phyloP scores from a whole-genome alignment of 2,113 vertebrate genomes.

The Spermophilus dauricus region DNA sequence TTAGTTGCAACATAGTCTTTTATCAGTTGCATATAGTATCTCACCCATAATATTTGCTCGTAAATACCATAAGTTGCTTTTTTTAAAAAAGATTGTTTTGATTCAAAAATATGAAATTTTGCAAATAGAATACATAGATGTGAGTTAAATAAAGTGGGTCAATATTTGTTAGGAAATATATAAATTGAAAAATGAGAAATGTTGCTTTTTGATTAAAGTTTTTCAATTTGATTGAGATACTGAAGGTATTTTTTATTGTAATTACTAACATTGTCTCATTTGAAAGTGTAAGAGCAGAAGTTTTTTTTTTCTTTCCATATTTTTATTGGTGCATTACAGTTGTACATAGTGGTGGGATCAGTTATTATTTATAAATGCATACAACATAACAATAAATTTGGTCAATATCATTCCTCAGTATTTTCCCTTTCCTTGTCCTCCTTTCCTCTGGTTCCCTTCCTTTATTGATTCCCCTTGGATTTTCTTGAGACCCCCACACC shows the following conservation, averaged over 20 bases:
- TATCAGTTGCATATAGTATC: neutral
- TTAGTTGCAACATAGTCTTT: neutral
- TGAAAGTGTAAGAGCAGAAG: neutral
- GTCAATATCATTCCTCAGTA: too few relatives aligned
- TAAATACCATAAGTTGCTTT: neutral
- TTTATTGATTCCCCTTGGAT: too few relatives aligned
- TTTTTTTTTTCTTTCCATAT: neutral
- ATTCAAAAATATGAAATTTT: neutral
- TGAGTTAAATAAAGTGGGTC: neutral
- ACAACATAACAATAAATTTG: too few relatives aligned
- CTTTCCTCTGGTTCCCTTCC: too few relatives aligned
- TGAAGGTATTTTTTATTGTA: neutral
- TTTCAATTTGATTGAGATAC: conserved; percentile 22
- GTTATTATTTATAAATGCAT: too few relatives aligned
- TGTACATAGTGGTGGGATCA: too few relatives aligned
- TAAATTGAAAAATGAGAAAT: neutral
- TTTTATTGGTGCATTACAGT: too few relatives aligned
- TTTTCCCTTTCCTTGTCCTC: too few relatives aligned
- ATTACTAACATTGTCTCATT: neutral
- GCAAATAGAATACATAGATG: neutral
- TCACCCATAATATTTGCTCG: neutral
- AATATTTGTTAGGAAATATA: neutral
- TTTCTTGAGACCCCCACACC: too few relatives aligned
- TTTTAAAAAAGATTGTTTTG: neutral
- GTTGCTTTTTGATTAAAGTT: neutral